These are phyloP conservation scores for Sminthurides aquaticus DNA, from an alignment of 2,888 invertebrate species.

Conservation along the genomic window DNA sequence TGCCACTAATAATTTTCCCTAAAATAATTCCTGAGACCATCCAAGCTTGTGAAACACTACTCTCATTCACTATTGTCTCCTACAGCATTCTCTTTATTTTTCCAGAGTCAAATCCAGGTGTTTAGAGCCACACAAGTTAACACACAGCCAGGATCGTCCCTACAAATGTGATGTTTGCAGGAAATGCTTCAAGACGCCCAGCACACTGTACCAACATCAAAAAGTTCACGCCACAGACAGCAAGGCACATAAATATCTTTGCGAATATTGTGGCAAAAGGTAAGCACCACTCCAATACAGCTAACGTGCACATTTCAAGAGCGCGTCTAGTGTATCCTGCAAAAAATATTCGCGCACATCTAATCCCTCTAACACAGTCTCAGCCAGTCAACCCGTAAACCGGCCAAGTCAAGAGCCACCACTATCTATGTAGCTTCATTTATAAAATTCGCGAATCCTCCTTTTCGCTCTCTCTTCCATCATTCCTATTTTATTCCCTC, in stretches of 20 bases:
- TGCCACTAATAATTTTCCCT: no score
- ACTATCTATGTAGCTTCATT: no score
- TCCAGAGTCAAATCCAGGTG: constrained; percentile 27
- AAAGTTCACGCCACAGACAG: constrained; percentile 29
- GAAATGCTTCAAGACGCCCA: constrained; percentile 29
- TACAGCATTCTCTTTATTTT: neutral
- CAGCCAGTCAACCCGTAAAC: no score
- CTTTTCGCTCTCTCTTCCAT: no score
- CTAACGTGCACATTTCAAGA: neutral
- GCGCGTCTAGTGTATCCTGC: neutral
- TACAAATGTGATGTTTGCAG: constrained; percentile 26
- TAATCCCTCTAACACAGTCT: no score
- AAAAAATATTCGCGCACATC: no score
- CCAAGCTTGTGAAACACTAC: no score
- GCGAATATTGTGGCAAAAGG: constrained; percentile 31
- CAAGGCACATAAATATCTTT: constrained; percentile 27
- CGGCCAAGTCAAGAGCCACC: no score
- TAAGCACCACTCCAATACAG: neutral
- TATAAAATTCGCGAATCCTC: no score
- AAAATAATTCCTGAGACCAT: no score
- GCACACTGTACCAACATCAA: constrained; percentile 29
- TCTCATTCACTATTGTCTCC: neutral
- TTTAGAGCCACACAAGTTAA: constrained; percentile 28
- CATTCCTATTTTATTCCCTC: no score
- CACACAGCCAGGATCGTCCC: constrained; percentile 28